A percentile compares a stretch with the other conserved stretches of the same genome.
These are phyloP conservation scores for Muscina levida DNA, from an alignment of 2,888 invertebrate genomes.

Conservation along the genomic window DNA sequence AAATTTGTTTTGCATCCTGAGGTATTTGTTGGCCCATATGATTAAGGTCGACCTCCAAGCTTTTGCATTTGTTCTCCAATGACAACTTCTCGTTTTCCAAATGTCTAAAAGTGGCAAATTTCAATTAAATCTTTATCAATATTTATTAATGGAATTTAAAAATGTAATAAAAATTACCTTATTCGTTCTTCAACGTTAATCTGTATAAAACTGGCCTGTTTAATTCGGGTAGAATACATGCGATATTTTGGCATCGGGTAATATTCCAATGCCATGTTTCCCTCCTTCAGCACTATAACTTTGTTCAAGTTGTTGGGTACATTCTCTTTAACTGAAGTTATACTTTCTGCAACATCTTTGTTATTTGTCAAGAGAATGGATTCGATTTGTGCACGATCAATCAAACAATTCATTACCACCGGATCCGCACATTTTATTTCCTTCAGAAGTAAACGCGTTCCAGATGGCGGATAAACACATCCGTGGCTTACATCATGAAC, in stretches of 20 bases:
- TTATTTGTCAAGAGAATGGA: constrained; percentile 85
- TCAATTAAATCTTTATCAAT: neutral
- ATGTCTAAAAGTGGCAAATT: constrained; percentile 22
- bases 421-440: constrained; percentile 87
- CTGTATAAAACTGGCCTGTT: constrained; percentile 83
- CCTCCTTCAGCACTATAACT: constrained; percentile 84
- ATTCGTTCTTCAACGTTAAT: constrained; percentile 85
- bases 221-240: constrained; percentile 84
- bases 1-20: constrained; percentile 58
- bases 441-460: constrained; percentile 82
- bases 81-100: constrained; percentile 46
- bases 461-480: constrained; percentile 71
- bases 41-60: constrained; percentile 59
- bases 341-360: constrained; percentile 84
- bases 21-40: constrained; percentile 66
- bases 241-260: constrained; percentile 89
- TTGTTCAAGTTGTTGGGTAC: constrained; percentile 86
- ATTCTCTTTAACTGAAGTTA: constrained; percentile 84
- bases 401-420: constrained; percentile 90
- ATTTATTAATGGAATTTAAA: neutral
- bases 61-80: constrained; percentile 44
- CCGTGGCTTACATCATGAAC: constrained; percentile 80
- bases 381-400: constrained; percentile 89
- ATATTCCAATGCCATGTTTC: constrained; percentile 81
- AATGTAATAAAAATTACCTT: constrained; percentile 61